Conservation (phyloP, 1,140 invertebrate species). For the Polypedilum pembai region DNA sequence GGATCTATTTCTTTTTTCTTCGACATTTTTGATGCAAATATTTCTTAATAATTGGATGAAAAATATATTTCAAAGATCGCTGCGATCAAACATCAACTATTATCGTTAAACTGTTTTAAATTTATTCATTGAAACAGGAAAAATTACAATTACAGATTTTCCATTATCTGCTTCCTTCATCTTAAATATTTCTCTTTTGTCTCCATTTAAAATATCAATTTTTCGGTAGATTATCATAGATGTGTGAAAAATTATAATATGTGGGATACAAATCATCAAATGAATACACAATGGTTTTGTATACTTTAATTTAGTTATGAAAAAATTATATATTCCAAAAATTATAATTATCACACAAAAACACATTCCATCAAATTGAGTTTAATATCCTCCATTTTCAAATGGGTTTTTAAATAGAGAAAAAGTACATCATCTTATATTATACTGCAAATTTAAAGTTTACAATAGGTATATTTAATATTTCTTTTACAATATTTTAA, state of each 20-base stretch:
- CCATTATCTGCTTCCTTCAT: neutral
- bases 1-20: constrained; percentile 31
- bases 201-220: constrained; percentile 1
- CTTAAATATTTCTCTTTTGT: neutral
- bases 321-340: too few relatives aligned
- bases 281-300: neutral
- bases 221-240: neutral
- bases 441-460: too few relatives aligned
- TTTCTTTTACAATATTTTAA: neutral
- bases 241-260: neutral
- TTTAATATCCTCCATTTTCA: too few relatives aligned
- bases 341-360: too few relatives aligned
- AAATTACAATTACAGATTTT: constrained; percentile 7
- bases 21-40: neutral
- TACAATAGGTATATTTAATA: too few relatives aligned
- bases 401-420: too few relatives aligned
- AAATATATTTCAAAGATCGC: neutral
- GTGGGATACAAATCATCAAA: neutral
- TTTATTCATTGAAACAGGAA: constrained; percentile 9
- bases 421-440: too few relatives aligned
- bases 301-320: too few relatives aligned
- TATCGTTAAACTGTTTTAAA: neutral
- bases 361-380: too few relatives aligned
- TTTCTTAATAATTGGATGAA: neutral
- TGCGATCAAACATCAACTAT: neutral